A percentile compares a stretch with the other conserved stretches of the same genome.
phyloP scores from a whole-genome alignment of 64 coral and sea anemone species.

The Porites lutea region DNA sequence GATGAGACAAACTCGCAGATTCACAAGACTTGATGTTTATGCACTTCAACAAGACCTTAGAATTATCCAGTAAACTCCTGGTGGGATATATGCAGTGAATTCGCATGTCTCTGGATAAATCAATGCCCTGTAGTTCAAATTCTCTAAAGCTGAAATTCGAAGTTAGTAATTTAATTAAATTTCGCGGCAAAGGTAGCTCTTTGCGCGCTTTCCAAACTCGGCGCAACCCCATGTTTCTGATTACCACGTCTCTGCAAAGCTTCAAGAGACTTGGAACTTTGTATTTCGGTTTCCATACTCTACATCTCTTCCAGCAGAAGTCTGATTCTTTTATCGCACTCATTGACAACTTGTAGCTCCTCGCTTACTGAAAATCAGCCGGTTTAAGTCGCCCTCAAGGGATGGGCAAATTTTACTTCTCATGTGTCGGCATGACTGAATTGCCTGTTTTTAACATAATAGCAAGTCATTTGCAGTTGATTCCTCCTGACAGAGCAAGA shows the following conservation, averaged over 20 bases:
- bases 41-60: constrained; percentile 71
- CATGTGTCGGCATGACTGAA: constrained; percentile 15
- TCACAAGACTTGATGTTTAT: constrained; percentile 53
- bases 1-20: constrained; percentile 9
- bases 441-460: constrained; percentile 37
- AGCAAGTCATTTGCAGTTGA: constrained; percentile 42
- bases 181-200: constrained; percentile 55
- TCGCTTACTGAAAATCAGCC: background rate
- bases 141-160: constrained; percentile 73
- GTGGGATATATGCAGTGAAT: constrained; percentile 77
- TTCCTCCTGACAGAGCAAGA: constrained; percentile 32
- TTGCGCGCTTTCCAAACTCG: constrained; percentile 59
- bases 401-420: background rate
- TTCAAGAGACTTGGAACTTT: constrained; percentile 18
- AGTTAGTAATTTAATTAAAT: constrained; percentile 50
- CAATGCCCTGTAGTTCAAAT: constrained; percentile 69
- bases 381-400: background rate
- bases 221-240: constrained; percentile 49
- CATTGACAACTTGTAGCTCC: background rate
- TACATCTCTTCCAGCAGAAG: background rate
- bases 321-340: background rate
- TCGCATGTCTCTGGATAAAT: constrained; percentile 65
- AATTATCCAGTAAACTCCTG: constrained; percentile 63
- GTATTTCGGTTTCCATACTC: constrained; percentile 1
- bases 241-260: constrained; percentile 73